Evolutionary conservation across 2,888 invertebrate genomes (phyloP).

Genomic region (Pammene aurita): DNA sequence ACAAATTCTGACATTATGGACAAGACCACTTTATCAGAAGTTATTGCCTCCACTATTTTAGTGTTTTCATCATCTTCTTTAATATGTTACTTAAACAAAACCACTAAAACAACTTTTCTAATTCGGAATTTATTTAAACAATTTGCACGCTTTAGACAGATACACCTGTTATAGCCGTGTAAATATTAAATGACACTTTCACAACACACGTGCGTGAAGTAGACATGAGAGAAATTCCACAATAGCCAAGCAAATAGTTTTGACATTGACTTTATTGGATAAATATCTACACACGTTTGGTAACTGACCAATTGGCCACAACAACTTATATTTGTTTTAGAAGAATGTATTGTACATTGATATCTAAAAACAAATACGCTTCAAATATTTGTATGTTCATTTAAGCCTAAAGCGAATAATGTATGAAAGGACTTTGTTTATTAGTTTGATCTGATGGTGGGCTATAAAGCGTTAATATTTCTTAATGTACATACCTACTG

Average conservation of each 20-base stretch:
- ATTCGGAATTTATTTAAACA: constrained; percentile 7
- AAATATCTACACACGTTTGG: constrained; percentile 27
- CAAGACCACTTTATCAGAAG: no score
- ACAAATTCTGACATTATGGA: not conserved
- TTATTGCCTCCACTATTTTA: no score
- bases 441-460: not conserved
- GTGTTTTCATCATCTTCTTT: no score
- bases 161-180: constrained; percentile 30
- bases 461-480: not conserved
- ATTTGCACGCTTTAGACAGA: constrained; percentile 25
- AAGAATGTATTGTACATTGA: constrained; percentile 14
- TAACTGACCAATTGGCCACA: constrained; percentile 17
- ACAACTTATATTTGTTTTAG: constrained; percentile 10
- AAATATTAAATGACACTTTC: constrained; percentile 41
- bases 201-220: constrained; percentile 22
- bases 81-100: no score
- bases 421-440: not conserved
- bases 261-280: constrained; percentile 36
- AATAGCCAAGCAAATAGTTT: constrained; percentile 32
- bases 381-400: not conserved
- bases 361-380: constrained; percentile 11
- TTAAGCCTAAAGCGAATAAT: not conserved
- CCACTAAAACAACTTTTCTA: not conserved
- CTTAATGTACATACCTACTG: not conserved
- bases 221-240: constrained; percentile 35